Base-by-base conservation (phyloP, 2,888 invertebrate genomes). In the Ephialtes manifestator region DNA sequence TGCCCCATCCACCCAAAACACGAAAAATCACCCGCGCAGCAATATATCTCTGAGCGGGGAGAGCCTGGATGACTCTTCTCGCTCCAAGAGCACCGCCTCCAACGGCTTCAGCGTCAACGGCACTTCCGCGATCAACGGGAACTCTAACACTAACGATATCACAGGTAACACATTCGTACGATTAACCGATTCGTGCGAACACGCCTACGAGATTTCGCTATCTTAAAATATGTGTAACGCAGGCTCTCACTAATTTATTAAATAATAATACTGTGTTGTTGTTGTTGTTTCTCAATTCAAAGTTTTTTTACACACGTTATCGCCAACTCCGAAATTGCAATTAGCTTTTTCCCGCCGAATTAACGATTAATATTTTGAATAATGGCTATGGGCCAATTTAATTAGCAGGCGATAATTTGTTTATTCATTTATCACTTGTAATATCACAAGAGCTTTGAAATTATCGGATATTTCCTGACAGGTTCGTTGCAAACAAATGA, bases 11-110 rank as follows among this genome's bases (percentile, higher is more conserved):
- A 95, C 94, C 90, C 95, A 95, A 81, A 95, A 95, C 95, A 94
- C 95, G 91, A 96, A 95, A 88, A 95, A 96, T 94, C 95, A 95
- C 87, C 95, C 95, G 93, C 95, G 95, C 93, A 96, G 96, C 94
- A 95, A 95, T 95, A 95, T 96, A 89, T 94, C 95, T 92, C 95
- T 96, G 91, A 95, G 95, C 60, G 95, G 95, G 89, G 92, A 93
- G 74, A 89, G 90, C 81, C 28, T 88, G 89, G 86, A 78, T 46
- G 86, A 87, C 85, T 88, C 88, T 46, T 89, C 89, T 84, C 88
- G 90, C 84, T 87, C 88, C 71, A 91, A 94, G 81, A 89, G 89
- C 86, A 82, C 85, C 81, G 83, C 86, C 81, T 83, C 86, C 71
- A 88, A 87, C 80, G 87, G 86, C 83, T 78, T 84, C 88, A 80